phyloP scores from a whole-genome alignment of 2,113 vertebrate genomes.

The Porphyrio hochstetteri region DNA sequence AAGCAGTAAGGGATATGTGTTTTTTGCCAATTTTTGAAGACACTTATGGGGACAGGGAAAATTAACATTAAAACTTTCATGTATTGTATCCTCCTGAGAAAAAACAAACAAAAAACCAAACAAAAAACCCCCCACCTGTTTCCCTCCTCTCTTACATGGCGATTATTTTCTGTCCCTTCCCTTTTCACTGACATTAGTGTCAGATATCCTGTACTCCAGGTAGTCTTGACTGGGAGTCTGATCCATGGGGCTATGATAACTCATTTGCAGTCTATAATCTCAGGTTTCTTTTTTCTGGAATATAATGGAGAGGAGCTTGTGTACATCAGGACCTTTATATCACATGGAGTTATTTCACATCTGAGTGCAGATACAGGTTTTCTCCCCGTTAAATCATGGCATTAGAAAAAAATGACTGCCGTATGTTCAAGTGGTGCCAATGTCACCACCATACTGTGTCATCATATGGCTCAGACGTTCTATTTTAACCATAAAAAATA shows the following conservation, averaged over 20 bases:
- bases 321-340: not conserved
- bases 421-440: not conserved
- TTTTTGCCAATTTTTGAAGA: not conserved
- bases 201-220: not conserved
- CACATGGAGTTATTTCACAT: not conserved
- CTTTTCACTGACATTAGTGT: not conserved
- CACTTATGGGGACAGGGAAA: not conserved
- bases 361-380: not conserved
- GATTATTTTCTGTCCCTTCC: not conserved
- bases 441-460: not conserved
- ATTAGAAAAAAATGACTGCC: not conserved
- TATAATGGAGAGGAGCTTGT: not conserved
- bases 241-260: rapidly evolving
- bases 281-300: not conserved
- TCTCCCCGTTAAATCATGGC: not conserved
- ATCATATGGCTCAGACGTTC: not conserved
- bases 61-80: not conserved
- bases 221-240: not conserved
- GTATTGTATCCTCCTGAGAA: not conserved
- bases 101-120: not conserved
- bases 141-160: not conserved
- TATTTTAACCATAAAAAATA: not conserved
- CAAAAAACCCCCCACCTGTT: not conserved
- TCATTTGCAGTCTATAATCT: not conserved
- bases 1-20: not conserved